Conservation (phyloP, 2,797 vertebrate genomes). For the Anguilla anguilla region DNA sequence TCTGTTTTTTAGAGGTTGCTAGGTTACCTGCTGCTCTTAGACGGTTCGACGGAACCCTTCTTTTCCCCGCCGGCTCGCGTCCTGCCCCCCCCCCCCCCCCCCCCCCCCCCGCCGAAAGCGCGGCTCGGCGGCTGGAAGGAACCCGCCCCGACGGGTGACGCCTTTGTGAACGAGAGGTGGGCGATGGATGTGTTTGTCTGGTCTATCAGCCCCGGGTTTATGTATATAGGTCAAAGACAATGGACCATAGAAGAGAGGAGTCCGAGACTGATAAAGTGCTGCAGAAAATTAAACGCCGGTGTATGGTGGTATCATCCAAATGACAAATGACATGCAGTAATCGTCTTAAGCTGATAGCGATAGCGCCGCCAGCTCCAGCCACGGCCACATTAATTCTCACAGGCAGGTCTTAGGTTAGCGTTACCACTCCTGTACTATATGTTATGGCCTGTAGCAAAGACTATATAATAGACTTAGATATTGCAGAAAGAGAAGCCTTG, state of each 20-base stretch:
- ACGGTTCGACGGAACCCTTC: neutral
- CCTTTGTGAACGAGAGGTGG: conserved; percentile 46
- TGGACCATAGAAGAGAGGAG: conserved; percentile 54
- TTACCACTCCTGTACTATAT: conserved; percentile 41
- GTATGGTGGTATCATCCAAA: conserved; percentile 73
- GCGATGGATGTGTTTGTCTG: conserved; percentile 46
- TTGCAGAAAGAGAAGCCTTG: conserved; percentile 60
- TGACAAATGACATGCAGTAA: conserved; percentile 76
- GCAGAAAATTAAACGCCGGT: conserved; percentile 74
- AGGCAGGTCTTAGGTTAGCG: conserved; percentile 52
- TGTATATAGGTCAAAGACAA: conserved; percentile 72
- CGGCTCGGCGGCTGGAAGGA: neutral
- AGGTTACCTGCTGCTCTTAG: neutral
- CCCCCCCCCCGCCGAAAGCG: neutral
- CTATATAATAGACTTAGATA: conserved; percentile 56
- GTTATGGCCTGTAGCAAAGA: conserved; percentile 54
- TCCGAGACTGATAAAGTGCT: conserved; percentile 56
- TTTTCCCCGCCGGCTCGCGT: neutral
- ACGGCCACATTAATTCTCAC: conserved; percentile 57
- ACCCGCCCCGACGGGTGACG: conserved; percentile 37
- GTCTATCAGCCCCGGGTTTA: conserved; percentile 56
- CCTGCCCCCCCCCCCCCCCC: neutral
- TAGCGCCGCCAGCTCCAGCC: conserved; percentile 54
- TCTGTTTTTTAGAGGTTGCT: neutral
- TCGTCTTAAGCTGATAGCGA: conserved; percentile 73